Conservation (phyloP, 2,797 vertebrate genomes). For the Melanitta fusca region DNA sequence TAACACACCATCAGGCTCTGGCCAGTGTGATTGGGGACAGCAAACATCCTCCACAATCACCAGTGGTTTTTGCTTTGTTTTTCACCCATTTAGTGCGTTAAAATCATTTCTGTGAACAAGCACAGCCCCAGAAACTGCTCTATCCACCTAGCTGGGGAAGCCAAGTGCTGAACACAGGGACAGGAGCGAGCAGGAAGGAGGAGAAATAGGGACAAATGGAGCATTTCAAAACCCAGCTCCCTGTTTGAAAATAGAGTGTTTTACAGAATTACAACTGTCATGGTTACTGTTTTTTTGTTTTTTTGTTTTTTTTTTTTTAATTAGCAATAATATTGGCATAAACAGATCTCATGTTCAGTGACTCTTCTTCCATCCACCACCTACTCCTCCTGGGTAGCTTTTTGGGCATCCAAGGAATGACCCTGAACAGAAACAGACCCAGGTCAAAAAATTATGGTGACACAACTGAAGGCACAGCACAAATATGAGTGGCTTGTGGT, state of each 20-base stretch:
- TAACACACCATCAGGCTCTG: not conserved
- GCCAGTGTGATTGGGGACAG: not conserved
- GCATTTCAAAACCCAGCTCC: not conserved
- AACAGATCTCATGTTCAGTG: not conserved
- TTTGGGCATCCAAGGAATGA: not conserved
- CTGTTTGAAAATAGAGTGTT: not conserved
- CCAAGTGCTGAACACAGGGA: not conserved
- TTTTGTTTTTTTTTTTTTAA: not conserved
- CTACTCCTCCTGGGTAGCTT: not conserved
- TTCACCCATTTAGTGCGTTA: not conserved
- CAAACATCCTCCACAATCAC: not conserved
- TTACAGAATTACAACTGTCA: not conserved
- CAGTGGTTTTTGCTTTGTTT: accelerated
- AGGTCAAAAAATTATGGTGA: not conserved
- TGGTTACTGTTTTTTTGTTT: not conserved
- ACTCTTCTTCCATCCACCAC: not conserved
- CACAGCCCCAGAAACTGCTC: not conserved
- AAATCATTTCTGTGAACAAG: not conserved
- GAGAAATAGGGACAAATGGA: not conserved
- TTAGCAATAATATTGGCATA: not conserved
- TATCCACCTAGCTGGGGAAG: not conserved
- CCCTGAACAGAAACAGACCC: not conserved
- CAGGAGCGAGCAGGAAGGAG: not conserved
- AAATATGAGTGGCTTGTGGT: not conserved
- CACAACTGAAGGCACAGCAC: not conserved